Base-by-base conservation (phyloP, 2,797 vertebrate genomes). In the Ispidina lecontei region DNA sequence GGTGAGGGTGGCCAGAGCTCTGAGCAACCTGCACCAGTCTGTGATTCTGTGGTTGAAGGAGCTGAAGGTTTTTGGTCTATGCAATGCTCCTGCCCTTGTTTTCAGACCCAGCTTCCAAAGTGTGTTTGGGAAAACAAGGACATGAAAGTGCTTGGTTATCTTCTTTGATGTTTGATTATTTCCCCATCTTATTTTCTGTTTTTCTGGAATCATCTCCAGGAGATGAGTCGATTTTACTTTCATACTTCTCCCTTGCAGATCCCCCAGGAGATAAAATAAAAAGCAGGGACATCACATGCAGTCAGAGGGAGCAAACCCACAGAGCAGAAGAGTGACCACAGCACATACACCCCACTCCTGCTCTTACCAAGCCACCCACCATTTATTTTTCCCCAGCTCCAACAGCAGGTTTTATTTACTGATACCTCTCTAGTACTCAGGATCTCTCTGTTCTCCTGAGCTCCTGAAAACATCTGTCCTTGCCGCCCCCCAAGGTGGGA, bases 311-410 rank as follows among this genome's bases (percentile, higher is more conserved):
- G 73, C 70, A 65, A 58, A 55, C 35, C 58, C 3, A 0, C 23
- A 26, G 1, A 3, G 31, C 49, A 71, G 8, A 71, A 8, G 28
- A 9, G 39, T 13, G 12, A 23, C 52, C 55, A 46, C 1, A 6
- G 60, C 43, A 62, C 1, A 0, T 55, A 23, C 1, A 1, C 31
- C 35, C 1, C 0, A 13, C 43, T 68, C 43, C 39, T 1, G 1
- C 55, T n/a, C 31, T 63, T 25, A n/a, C 60, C 14, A 39, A 47
- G 21, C 8, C 44, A 35, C 23, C 14, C 39, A 35, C 55, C 9
- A 2, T 9, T 52, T 43, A 43, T 52, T 58, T 67, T 62, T 21
- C n/a, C 35, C 10, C 13, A 39, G 12, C 43, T 72, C 79, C 47
- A 15, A 87, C 39, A 13, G 31, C 20, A 28, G 39, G 7, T 62